phyloP scores from a whole-genome alignment of 2,113 vertebrate genomes.

The cattle (Bos taurus) region DNA sequence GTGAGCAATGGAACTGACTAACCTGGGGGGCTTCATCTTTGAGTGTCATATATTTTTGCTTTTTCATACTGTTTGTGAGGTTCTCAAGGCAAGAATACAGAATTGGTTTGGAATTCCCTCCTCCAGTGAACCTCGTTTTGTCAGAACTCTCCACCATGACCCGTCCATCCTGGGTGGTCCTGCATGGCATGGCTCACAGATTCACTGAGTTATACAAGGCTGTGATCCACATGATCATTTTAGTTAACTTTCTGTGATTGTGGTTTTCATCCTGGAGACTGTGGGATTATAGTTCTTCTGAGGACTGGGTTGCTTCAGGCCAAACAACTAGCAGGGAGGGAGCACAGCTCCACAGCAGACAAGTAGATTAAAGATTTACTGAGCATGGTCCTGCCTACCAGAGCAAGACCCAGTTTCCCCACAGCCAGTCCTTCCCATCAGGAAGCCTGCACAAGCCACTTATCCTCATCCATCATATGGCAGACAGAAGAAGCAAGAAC shows the following conservation, averaged over 20 bases:
- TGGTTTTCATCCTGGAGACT: not conserved
- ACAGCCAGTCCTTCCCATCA: too few relatives aligned
- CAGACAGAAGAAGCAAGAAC: too few relatives aligned
- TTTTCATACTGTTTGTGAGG: not conserved
- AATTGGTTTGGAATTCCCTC: not conserved
- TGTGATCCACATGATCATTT: not conserved
- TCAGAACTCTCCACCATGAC: not conserved
- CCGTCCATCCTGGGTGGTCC: not conserved
- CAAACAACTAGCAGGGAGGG: too few relatives aligned
- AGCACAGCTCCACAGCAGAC: too few relatives aligned
- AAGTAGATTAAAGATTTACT: too few relatives aligned
- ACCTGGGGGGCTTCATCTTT: not conserved
- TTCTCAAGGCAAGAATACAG: not conserved
- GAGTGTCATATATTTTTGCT: not conserved
- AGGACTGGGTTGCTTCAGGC: too few relatives aligned
- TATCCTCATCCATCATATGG: too few relatives aligned
- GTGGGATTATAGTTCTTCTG: not conserved
- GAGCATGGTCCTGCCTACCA: too few relatives aligned
- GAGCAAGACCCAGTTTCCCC: too few relatives aligned
- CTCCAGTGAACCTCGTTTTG: not conserved
- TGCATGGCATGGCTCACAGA: not conserved
- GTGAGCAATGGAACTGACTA: not conserved
- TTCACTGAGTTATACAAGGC: not conserved
- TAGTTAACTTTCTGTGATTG: not conserved
- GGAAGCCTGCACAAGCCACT: too few relatives aligned